phyloP scores from a whole-genome alignment of 2,797 vertebrate genomes.

The Rhinogobio ventralis region DNA sequence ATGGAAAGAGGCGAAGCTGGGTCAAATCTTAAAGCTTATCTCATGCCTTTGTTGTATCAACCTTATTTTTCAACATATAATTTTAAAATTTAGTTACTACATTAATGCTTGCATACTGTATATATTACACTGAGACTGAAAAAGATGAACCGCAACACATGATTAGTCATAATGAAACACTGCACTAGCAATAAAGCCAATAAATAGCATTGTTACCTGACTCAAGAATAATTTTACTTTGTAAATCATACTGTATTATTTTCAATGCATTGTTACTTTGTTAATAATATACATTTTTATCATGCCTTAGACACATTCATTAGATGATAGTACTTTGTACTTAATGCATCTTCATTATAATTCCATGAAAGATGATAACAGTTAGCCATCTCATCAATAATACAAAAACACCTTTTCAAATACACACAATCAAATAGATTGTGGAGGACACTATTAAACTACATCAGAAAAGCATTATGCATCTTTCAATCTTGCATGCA shows the following conservation, averaged over 20 bases:
- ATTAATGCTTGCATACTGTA: neutral
- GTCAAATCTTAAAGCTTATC: neutral
- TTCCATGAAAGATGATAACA: neutral
- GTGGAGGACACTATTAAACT: slow-evolving; percentile 22
- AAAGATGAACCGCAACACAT: neutral
- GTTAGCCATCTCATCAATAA: slow-evolving; percentile 5
- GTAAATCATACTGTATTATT: neutral
- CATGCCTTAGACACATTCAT: slow-evolving; percentile 46
- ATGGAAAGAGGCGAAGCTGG: neutral
- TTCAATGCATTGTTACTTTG: neutral
- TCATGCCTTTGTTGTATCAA: neutral
- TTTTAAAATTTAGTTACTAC: neutral
- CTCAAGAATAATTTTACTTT: slow-evolving; percentile 2
- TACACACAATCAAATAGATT: slow-evolving; percentile 63
- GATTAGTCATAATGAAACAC: neutral
- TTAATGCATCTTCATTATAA: neutral
- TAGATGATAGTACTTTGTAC: slow-evolving; percentile 27
- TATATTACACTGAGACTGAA: neutral
- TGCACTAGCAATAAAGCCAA: neutral
- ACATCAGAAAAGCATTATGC: slow-evolving; percentile 62
- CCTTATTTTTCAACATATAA: neutral
- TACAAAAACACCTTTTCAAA: slow-evolving; percentile 3
- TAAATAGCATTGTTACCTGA: neutral
- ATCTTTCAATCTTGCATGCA: slow-evolving; percentile 46
- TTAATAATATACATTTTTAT: slow-evolving; percentile 38